Evolutionary conservation across 2,113 vertebrate genomes (phyloP), one percentile per base, ranked within the genome.

Genomic region (Lophochroa leadbeateri): DNA sequence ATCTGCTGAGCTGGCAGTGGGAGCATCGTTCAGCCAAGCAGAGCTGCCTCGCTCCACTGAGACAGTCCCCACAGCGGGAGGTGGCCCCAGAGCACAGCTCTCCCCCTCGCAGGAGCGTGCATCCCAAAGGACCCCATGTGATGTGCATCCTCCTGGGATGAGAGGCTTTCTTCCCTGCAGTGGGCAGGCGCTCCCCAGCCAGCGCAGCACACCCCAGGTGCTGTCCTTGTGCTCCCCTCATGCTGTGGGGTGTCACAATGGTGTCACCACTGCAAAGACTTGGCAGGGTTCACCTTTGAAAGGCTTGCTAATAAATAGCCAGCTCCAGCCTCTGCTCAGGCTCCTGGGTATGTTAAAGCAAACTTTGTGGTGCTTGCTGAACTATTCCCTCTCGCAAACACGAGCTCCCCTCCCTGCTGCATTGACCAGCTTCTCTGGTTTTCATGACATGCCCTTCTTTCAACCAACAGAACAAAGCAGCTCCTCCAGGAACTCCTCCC

Each of bases 201-300:
- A 3, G n/a, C 0, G 1, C 47, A 27, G 39, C 7, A 2, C 55
- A 47, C 27, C 20, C 10, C 4, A 27, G 33, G 57, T 60, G 50
- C 70, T 8, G 46, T 8, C 20, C 79, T 41, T 0, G 0, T 44
- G 60, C 37, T 88, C 3, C 33, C 69, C 82, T 71, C 3, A 0
- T 55, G 55, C 43, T 11, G 0, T 3, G 8, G 21, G 58, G 19
- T 88, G 43, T 72, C 77, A 27, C 29, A 1, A 5, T 7, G 7
- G 23, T 13, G 46, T 70, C 69, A 24, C 65, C 5, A 1, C 24
- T 85, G 93, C 94, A 75, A 79, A 82, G 23, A 33, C 79, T 68
- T 0, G 17, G 55, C 41, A 65, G 17, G 41, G 64, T 44, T 85
- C 43, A 64, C 39, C 49, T 74, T 28, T 92, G 60, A 81, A 88